A percentile compares a stretch with the other conserved stretches of the same genome.
Evolutionary conservation across 2,113 vertebrate species (phyloP).

Genomic region (Odocoileus virginianus): DNA sequence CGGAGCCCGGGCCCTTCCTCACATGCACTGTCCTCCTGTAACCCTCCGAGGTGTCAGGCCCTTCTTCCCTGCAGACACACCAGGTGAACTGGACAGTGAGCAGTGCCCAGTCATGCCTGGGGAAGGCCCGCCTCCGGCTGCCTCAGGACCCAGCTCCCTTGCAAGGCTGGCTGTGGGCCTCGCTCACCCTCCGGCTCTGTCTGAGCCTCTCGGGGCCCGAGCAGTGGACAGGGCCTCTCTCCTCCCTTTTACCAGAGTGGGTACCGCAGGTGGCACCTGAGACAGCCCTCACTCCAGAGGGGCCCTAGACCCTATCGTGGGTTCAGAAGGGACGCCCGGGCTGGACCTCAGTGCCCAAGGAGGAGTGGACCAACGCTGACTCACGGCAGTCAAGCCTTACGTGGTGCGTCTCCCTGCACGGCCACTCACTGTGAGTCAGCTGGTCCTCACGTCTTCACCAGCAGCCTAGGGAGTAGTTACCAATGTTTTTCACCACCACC

Average conservation of each 20-base stretch:
- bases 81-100: background rate
- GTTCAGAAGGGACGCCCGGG: background rate
- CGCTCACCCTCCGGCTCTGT: accelerated
- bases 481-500: no score
- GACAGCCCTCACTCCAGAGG: background rate
- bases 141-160: background rate
- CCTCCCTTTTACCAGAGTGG: background rate
- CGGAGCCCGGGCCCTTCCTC: background rate
- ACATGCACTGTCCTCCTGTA: accelerated
- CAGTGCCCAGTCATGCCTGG: background rate
- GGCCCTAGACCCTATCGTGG: background rate
- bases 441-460: background rate
- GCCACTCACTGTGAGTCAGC: accelerated
- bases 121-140: background rate
- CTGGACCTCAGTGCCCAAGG: background rate
- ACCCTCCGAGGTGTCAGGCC: background rate
- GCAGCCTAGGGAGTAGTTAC: background rate
- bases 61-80: background rate
- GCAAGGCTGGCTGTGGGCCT: background rate
- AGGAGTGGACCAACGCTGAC: background rate
- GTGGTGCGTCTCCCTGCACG: accelerated
- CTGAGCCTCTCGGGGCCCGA: background rate
- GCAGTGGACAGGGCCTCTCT: background rate
- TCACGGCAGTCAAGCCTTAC: accelerated
- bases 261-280: accelerated